Percentiles rank a stretch among this genome's conserved stretches.
phyloP scores from a whole-genome alignment of 2,797 vertebrate species.

The Rhinoraja longicauda region DNA sequence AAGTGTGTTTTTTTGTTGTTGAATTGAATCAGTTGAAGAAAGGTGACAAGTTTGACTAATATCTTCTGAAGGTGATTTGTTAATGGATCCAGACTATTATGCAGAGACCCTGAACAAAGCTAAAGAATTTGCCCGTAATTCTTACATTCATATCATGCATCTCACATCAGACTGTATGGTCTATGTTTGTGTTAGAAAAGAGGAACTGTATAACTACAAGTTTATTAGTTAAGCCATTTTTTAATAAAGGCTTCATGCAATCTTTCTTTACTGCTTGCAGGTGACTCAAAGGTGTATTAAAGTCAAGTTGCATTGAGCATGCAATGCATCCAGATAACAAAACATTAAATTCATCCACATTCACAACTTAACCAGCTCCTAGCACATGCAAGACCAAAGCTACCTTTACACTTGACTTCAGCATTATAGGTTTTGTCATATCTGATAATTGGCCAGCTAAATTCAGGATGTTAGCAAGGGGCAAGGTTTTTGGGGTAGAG shows the following conservation, averaged over 20 bases:
- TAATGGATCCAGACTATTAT: background rate
- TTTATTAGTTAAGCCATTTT: conserved; percentile 14
- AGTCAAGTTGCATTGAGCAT: background rate
- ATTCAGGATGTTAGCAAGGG: background rate
- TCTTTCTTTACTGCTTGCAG: background rate
- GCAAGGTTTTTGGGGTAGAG: too few species aligned
- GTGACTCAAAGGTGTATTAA: background rate
- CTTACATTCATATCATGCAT: background rate
- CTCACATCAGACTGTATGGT: too few species aligned
- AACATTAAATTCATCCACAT: background rate
- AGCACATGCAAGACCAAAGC: conserved; percentile 33
- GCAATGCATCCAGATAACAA: background rate
- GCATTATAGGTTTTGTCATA: background rate
- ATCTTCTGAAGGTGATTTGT: background rate
- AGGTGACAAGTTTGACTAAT: background rate
- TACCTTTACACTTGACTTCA: conserved; percentile 19
- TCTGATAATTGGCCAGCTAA: background rate
- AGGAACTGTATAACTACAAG: background rate
- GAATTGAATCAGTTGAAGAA: background rate
- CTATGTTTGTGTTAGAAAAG: background rate
- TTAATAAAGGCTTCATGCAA: conserved; percentile 15
- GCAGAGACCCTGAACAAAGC: background rate
- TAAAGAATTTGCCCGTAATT: background rate
- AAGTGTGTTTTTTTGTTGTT: background rate
- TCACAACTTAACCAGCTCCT: background rate